Evolutionary conservation across 2,888 invertebrate species (phyloP).

Genomic region (Scaptomyza reducta): DNA sequence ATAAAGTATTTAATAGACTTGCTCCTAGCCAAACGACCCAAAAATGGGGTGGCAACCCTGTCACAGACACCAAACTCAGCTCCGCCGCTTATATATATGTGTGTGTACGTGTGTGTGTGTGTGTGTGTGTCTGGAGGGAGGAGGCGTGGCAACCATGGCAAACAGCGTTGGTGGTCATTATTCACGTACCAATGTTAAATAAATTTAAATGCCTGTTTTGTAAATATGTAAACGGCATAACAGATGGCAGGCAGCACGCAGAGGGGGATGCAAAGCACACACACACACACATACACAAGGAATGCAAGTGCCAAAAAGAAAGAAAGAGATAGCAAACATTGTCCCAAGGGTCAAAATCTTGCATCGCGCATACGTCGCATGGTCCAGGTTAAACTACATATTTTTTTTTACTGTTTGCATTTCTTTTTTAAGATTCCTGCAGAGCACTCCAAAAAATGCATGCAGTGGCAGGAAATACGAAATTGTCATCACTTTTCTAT

Average conservation of each 20-base stretch:
- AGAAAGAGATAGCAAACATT: constrained; percentile 2
- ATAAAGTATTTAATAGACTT: constrained; percentile 83
- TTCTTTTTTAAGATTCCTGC: constrained; percentile 4
- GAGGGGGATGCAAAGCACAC: not conserved
- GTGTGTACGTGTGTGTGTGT: constrained; percentile 25
- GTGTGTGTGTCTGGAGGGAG: not conserved
- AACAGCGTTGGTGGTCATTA: constrained; percentile 72
- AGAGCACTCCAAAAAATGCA: not conserved
- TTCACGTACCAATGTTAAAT: constrained; percentile 77
- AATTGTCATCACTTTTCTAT: constrained; percentile 4
- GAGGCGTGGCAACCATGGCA: constrained; percentile 61
- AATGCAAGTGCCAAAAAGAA: constrained; percentile 1
- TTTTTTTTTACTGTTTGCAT: constrained; percentile 1
- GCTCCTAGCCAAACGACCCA: constrained; percentile 58
- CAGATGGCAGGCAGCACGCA: constrained; percentile 54
- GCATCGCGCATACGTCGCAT: constrained; percentile 23
- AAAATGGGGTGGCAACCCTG: constrained; percentile 50
- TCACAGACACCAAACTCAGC: constrained; percentile 66
- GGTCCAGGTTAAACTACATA: constrained; percentile 15
- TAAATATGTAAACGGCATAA: constrained; percentile 76
- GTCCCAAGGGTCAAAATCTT: constrained; percentile 27
- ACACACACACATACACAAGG: not conserved
- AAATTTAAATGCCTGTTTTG: constrained; percentile 80
- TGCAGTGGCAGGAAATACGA: not conserved
- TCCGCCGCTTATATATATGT: not conserved